A percentile compares a stretch with the other conserved stretches of the same genome.
Evolutionary conservation across 2,797 vertebrate genomes (phyloP).

Genomic region (Adelosebastes latens): DNA sequence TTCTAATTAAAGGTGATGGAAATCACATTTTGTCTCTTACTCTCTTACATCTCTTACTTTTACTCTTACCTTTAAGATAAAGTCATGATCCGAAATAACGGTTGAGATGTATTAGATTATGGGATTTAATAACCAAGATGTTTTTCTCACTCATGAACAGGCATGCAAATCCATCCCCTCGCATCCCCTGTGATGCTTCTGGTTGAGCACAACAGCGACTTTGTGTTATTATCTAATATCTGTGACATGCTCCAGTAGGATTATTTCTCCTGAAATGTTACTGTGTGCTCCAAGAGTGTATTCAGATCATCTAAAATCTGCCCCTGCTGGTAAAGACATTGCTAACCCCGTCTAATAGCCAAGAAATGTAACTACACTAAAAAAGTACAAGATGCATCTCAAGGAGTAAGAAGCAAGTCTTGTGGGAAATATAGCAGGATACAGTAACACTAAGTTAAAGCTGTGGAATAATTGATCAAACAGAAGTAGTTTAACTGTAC

Average conservation of each 20-base stretch:
- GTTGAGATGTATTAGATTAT: background rate
- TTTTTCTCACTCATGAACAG: constrained; percentile 3
- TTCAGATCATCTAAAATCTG: constrained; percentile 6
- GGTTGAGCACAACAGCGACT: constrained; percentile 18
- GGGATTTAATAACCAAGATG: background rate
- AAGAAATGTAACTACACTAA: background rate
- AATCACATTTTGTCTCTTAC: background rate
- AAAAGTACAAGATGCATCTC: background rate
- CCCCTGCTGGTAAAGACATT: background rate
- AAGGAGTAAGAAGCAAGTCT: background rate
- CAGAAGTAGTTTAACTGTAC: background rate
- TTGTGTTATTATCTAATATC: constrained; percentile 23
- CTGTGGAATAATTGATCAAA: background rate
- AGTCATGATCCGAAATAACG: background rate
- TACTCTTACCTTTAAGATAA: background rate
- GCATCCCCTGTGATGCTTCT: background rate
- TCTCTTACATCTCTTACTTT: background rate
- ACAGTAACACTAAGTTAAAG: background rate
- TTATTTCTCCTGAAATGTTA: background rate
- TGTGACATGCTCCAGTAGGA: constrained; percentile 3
- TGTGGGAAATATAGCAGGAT: background rate
- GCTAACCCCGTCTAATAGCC: background rate
- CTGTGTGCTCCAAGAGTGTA: background rate
- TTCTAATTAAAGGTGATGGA: background rate
- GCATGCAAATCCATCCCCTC: background rate